These are phyloP conservation scores for Spermophilus dauricus DNA, from an alignment of 2,113 vertebrate species.

Conservation along the genomic window DNA sequence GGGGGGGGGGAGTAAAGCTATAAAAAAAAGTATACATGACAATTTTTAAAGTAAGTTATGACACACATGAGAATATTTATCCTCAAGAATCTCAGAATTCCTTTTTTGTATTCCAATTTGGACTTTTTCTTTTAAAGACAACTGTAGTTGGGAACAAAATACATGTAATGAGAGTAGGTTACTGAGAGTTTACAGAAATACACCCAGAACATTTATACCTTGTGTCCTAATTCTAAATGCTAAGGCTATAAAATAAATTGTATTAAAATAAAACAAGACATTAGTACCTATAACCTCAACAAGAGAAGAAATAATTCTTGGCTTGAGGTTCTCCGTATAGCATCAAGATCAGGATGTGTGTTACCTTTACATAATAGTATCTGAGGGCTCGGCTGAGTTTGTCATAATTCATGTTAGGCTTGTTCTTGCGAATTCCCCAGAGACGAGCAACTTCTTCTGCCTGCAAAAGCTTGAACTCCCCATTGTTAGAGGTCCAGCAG, in stretches of 20 bases:
- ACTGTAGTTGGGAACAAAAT: neutral
- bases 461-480: constrained; percentile 98
- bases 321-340: constrained; percentile 14
- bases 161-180: neutral
- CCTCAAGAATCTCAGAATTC: constrained; percentile 18
- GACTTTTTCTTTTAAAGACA: constrained; percentile 40
- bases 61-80: neutral
- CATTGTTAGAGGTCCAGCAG: constrained; percentile 97
- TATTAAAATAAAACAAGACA: constrained; percentile 25
- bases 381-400: constrained; percentile 98
- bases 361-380: constrained; percentile 99
- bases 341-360: neutral
- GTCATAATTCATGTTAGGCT: constrained; percentile 99
- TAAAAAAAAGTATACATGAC: neutral
- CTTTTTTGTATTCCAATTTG: constrained; percentile 12
- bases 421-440: constrained; percentile 99
- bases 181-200: neutral
- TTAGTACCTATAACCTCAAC: constrained; percentile 41
- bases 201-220: neutral
- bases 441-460: constrained; percentile 98
- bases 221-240: constrained; percentile 17
- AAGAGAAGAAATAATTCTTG: constrained; percentile 61
- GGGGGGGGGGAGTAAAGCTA: neutral
- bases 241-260: neutral
- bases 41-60: constrained; percentile 54